Base-by-base conservation (phyloP, 92 coral and sea anemone genomes). In the Umimayanthus kanabou region DNA sequence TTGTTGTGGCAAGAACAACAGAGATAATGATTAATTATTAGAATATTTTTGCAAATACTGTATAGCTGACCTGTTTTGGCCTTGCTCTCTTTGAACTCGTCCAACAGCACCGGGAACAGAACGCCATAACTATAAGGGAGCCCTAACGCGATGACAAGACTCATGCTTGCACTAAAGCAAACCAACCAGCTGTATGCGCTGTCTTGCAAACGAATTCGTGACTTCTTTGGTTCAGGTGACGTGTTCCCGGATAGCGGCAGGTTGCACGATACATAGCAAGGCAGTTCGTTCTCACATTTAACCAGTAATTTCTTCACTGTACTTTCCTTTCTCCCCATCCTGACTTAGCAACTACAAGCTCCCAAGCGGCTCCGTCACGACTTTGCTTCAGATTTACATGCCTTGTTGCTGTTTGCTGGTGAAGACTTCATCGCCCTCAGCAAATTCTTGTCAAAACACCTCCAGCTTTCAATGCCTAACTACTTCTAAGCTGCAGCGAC, bases 21-120 rank as follows among this genome's bases (percentile, higher is more conserved):
- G 50, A 47, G 11, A 47, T 5, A 7, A 20, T 66, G 72, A 66
- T 16, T 2, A 22, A 15, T 22, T 25, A 20, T 64, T n/a, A 6
- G 6, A 22, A 66, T n/a, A 69, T 28, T 13, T 11, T 5, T 0
- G 73, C 73, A 69, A n/a, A 69, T 69, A 69, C 33, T 10, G 5
- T 72, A 28, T 28, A 25, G 26, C 43, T 69, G 28, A 83, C 87
- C 78, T 16, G 87, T 83, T 50, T 70, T 83, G 10, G 87, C 87
- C 37, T 83, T 83, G 26, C 87, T 83, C 73, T 83, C 87, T 37
- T 49, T 67, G 87, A 83, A 83, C 15, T 83, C 23, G 3, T 83
- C 87, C 57, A 69, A 8, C 87, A 83, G 61, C 29, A 47, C 87
- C 13, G 87, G 87, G 26, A 83, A 83, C 4, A 83, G 76, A 47